Conservation (phyloP, 2,797 vertebrate species). For the Decapterus maruadsi region DNA sequence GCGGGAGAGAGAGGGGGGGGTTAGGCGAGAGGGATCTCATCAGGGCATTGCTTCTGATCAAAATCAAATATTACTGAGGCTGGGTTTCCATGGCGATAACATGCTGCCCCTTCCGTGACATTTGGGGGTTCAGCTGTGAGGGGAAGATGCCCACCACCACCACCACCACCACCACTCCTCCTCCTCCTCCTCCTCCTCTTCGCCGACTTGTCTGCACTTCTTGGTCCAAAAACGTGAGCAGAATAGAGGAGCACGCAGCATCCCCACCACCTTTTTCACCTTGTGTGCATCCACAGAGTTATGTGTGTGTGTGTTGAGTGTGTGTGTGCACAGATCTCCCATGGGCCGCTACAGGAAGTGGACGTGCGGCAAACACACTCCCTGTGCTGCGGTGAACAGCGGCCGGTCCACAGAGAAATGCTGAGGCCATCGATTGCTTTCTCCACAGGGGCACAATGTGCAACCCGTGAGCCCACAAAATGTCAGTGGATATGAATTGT, state of each 20-base stretch:
- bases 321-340: constrained; percentile 37
- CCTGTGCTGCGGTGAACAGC: constrained; percentile 31
- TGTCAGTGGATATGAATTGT: constrained; percentile 74
- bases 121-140: constrained; percentile 64
- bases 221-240: constrained; percentile 53
- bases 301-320: neutral
- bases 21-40: constrained; percentile 41
- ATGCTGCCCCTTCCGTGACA: constrained; percentile 63
- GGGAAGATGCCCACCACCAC: constrained; percentile 13
- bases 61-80: constrained; percentile 68
- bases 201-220: constrained; percentile 19
- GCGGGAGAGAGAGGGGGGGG: no score
- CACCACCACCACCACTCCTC: no score
- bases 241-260: constrained; percentile 65
- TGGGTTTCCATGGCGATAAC: constrained; percentile 73
- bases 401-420: constrained; percentile 52
- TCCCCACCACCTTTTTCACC: constrained; percentile 63
- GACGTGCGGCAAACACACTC: constrained; percentile 42
- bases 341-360: constrained; percentile 29
- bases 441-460: constrained; percentile 50
- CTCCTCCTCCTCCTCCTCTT: neutral
- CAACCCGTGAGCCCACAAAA: constrained; percentile 63
- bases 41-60: constrained; percentile 51
- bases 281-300: constrained; percentile 42
- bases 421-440: constrained; percentile 67